Conservation (phyloP, 2,797 vertebrate species). For the Coregonus suidteri region DNA sequence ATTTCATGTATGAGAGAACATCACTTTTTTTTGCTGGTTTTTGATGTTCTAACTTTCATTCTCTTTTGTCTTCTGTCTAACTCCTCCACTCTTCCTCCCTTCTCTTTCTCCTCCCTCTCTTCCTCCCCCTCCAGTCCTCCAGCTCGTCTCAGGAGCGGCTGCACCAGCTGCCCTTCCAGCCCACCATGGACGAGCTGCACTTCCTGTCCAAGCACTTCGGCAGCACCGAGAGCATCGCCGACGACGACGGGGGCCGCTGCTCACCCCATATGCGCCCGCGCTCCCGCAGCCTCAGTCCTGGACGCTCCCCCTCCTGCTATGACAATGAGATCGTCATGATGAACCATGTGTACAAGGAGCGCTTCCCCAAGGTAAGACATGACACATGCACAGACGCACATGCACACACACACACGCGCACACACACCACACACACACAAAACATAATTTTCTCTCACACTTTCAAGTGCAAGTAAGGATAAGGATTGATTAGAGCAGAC, state of each 20-base stretch:
- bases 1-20: background rate
- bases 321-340: conserved; percentile 96
- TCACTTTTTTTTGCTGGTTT: no score
- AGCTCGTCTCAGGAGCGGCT: conserved; percentile 87
- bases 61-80: background rate
- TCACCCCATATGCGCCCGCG: conserved; percentile 85
- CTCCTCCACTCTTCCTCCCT: conserved; percentile 3
- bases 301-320: conserved; percentile 83
- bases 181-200: conserved; percentile 90
- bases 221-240: conserved; percentile 90
- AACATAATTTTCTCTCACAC: conserved; percentile 5
- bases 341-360: conserved; percentile 95
- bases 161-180: conserved; percentile 91
- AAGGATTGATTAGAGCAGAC: background rate
- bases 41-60: background rate
- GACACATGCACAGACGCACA: conserved; percentile 8
- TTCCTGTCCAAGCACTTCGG: conserved; percentile 93
- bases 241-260: conserved; percentile 85
- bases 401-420: no score
- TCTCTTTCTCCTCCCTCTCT: conserved; percentile 6
- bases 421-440: background rate
- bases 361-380: conserved; percentile 87
- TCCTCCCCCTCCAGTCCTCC: conserved; percentile 66
- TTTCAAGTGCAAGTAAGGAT: background rate
- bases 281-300: conserved; percentile 91